Evolutionary conservation across 2,888 invertebrate genomes (phyloP), one percentile per base, ranked within the genome.

Genomic region (Cantharis lateralis): DNA sequence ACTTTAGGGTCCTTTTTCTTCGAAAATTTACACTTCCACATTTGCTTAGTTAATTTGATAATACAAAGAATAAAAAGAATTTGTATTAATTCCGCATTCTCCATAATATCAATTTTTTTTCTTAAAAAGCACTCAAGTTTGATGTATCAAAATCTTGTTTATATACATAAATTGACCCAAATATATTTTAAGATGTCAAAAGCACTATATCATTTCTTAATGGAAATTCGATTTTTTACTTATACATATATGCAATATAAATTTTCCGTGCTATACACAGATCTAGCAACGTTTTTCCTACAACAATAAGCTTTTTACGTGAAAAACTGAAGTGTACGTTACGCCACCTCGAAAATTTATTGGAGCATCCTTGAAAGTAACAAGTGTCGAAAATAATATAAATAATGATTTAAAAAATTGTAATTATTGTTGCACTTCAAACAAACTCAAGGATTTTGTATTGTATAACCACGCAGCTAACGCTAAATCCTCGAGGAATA

Each of bases 111-210:
- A 74, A 74, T 74, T 74, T 74, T 24, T 18, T 66, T 10, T 69
- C 62, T 74, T 74, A 70, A 63, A 69, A 70, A 74, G 74, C 74
- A 74, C 74, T 74, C 74, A 70, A 48, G 32, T 69, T 69, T 63
- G 74, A 70, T 63, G 61, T 69, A 69, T 61, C 70, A 64, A 64
- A 74, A 74, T 74, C 64, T 74, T 74, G 70, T 74, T 74, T 74
- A 70, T 69, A 74, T 74, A 74, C 63, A 70, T 74, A 74, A 74
- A 74, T 74, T 74, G 74, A 74, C 70, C 74, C 70, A 32, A 74
- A 74, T 74, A 74, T 74, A 64, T 74, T 69, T 66, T 74, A 70
- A 70, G 74, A 63, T 70, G 74, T 69, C 74, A 63, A 69, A 69
- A 69, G 48, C 63, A 74, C 74, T 74, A 61, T 63, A 74, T 74